Conservation (phyloP, 1,140 invertebrate species). For the Kradibia gibbosae region DNA sequence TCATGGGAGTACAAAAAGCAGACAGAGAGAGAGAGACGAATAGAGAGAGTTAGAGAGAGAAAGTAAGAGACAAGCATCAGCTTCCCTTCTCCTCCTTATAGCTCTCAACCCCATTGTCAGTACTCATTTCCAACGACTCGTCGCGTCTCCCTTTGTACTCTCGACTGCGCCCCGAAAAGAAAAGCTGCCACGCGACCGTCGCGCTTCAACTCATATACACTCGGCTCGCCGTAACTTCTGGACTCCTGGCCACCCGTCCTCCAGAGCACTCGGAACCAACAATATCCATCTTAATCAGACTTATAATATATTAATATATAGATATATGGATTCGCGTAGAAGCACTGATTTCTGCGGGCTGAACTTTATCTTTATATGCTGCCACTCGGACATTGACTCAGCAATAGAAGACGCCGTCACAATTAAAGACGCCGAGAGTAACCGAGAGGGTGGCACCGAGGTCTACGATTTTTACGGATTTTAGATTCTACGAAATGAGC, state of each 20-base stretch:
- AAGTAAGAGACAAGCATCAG: neutral
- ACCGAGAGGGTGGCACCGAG: conserved; percentile 11
- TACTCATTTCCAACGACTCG: conserved; percentile 39
- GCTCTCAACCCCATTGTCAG: conserved; percentile 44
- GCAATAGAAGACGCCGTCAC: conserved; percentile 27
- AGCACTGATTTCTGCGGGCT: neutral
- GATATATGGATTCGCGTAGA: neutral
- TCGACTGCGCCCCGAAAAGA: neutral
- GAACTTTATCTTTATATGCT: conserved; percentile 42
- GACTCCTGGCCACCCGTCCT: neutral
- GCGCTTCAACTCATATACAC: conserved; percentile 11
- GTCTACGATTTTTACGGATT: conserved; percentile 26
- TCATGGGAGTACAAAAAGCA: too few species aligned
- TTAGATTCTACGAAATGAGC: conserved; percentile 33
- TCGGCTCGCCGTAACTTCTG: neutral
- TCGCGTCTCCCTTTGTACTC: conserved; percentile 34
- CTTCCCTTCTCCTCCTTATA: conserved; percentile 36
- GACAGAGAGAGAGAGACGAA: neutral
- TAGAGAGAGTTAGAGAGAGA: neutral
- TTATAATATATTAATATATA: conserved; percentile 32
- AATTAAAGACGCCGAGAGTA: conserved; percentile 40
- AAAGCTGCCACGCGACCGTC: conserved; percentile 47
- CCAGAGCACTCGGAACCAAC: neutral
- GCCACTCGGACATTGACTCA: neutral
- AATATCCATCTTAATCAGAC: conserved; percentile 10